Evolutionary conservation across 2,113 vertebrate genomes (phyloP).

Genomic region (Crocuta crocuta): DNA sequence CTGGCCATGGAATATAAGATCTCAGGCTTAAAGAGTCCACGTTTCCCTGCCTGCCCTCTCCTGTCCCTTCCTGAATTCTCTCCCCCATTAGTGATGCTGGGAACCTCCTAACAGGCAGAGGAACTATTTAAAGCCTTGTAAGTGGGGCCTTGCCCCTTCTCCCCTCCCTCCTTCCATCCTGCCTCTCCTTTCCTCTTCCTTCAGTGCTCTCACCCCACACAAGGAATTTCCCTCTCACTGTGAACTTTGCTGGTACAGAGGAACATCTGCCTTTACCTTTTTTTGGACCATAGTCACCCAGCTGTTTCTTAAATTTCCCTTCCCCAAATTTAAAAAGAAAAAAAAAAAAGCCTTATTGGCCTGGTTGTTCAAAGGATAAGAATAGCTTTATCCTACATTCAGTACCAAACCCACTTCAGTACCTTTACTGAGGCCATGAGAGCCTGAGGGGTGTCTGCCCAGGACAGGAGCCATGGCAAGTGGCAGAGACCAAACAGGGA

Average conservation of each 20-base stretch:
- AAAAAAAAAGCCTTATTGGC: conserved; percentile 43
- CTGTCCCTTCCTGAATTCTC: neutral
- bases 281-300: conserved; percentile 61
- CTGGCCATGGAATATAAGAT: conserved; percentile 29
- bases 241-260: conserved; percentile 71
- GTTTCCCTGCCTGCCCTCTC: conserved; percentile 16
- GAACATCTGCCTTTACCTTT: conserved; percentile 43
- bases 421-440: conserved; percentile 40
- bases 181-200: neutral
- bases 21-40: conserved; percentile 5
- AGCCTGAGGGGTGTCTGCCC: conserved; percentile 41
- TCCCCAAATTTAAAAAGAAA: neutral
- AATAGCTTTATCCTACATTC: conserved; percentile 65
- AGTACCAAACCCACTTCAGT: conserved; percentile 56
- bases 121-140: conserved; percentile 44
- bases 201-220: conserved; percentile 43
- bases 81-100: conserved; percentile 8
- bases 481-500: conserved; percentile 67
- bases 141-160: neutral
- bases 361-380: conserved; percentile 60
- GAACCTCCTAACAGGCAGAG: conserved; percentile 59
- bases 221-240: conserved; percentile 70
- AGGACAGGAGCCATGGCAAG: conserved; percentile 33
- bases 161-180: neutral
- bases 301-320: conserved; percentile 61